A percentile compares a stretch with the other conserved stretches of the same genome.
These are phyloP conservation scores for Sceloporus tristichus DNA, from an alignment of 2,113 vertebrate genomes.

Conservation along the genomic window DNA sequence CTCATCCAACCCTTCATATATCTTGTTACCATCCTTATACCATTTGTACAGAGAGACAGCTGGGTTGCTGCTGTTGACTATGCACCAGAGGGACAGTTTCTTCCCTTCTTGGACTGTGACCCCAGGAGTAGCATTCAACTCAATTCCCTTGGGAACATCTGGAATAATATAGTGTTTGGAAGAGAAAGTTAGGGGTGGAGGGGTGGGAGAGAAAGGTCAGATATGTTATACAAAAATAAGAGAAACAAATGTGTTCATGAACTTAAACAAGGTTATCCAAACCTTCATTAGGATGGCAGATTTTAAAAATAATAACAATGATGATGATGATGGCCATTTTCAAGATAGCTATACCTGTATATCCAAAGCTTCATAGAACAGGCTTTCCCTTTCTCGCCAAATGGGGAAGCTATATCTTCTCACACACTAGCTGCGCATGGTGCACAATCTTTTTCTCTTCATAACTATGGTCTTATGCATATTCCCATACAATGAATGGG, in stretches of 20 bases:
- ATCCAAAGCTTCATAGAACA: background rate
- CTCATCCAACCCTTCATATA: rapidly evolving
- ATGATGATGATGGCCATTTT: background rate
- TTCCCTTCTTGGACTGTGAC: background rate
- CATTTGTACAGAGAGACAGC: rapidly evolving
- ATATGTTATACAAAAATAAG: background rate
- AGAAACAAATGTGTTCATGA: background rate
- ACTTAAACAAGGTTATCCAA: background rate
- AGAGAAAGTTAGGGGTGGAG: too few relatives aligned
- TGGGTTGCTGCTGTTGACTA: background rate
- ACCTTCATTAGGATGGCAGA: background rate
- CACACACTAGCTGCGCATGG: too few relatives aligned
- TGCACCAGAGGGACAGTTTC: background rate
- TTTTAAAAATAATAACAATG: background rate
- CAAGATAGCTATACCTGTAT: background rate
- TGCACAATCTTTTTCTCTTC: too few relatives aligned
- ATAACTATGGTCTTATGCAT: too few relatives aligned
- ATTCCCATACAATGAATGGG: too few relatives aligned
- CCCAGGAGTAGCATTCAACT: background rate
- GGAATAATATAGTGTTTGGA: background rate
- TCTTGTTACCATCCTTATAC: background rate
- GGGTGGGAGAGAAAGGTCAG: background rate
- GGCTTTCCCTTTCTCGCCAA: too few relatives aligned
- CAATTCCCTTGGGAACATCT: background rate
- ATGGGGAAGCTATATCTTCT: too few relatives aligned